Conservation (phyloP, 1,140 invertebrate species). For the Laupala kohalensis region DNA sequence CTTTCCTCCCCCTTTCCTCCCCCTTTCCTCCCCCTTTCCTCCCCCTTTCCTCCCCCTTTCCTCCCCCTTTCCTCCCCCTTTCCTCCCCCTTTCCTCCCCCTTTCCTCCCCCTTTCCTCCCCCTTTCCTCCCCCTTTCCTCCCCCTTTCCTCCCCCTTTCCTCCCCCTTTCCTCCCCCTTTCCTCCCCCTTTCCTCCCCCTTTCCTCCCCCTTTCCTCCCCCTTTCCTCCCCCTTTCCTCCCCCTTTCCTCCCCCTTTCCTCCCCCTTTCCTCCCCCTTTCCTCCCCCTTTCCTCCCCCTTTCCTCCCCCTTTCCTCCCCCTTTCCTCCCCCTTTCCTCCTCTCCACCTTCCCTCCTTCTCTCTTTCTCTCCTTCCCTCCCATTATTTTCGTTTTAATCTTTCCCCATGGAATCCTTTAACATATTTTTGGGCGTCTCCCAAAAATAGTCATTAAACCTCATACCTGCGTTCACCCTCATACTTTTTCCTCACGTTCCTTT, state of each 20-base stretch:
- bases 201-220: too few relatives aligned
- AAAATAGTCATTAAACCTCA: too few relatives aligned
- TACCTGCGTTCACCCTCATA: too few relatives aligned
- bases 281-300: background rate
- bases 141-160: background rate
- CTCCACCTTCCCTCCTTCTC: too few relatives aligned
- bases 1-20: too few relatives aligned
- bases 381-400: background rate
- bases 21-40: too few relatives aligned
- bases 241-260: background rate
- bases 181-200: background rate
- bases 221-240: background rate
- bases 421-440: too few relatives aligned
- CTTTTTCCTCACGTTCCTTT: too few relatives aligned
- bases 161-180: background rate
- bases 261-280: background rate
- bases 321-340: background rate
- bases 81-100: too few relatives aligned
- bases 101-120: too few relatives aligned
- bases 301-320: background rate
- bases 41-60: too few relatives aligned
- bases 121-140: background rate
- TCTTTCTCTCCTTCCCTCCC: background rate
- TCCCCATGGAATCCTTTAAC: background rate
- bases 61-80: too few relatives aligned